Evolutionary conservation across 2,888 invertebrate genomes (phyloP), one percentile per base, ranked within the genome.

Genomic region (Phanerotoma sp.): DNA sequence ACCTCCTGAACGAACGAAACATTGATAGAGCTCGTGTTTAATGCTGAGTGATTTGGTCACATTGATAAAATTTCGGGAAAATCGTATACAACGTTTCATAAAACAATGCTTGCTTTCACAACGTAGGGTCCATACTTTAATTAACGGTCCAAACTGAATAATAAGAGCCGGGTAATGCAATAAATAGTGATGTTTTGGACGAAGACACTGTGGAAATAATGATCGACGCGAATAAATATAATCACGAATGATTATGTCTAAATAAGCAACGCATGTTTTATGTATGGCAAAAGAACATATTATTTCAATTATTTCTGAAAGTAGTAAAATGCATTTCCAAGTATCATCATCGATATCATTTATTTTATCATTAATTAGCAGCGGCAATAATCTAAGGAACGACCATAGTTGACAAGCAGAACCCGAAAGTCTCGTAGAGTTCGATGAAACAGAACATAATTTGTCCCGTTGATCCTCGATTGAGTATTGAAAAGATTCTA

Each of bases 21-120:
- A 48, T 25, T 56, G 61, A 9, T 42, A 49, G 3, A 56, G 46
- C 37, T 61, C 58, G 16, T 61, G 58, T 28, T 58, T 61, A 22
- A 46, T 40, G 45, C 56, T 56, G 3, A 56, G 13, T 16, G 52
- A 51, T 41, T 56, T 56, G 3, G 56, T 58, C 6, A 58, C 35
- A 50, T 58, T 62, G 15, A 55, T 57, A 21, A 57, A 63, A 53
- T 65, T 66, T 32, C 46, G 51, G 0, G 20, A n/a, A 28, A 42
- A 49, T 32, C 56, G 32, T 1, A 54, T 21, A 18, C 47, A 33
- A 47, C 54, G 38, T 56, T 64, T 65, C 28, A 63, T 63, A 51
- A 60, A 64, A 15, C 56, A 25, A 50, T 66, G 64, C 51, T 66
- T 64, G 38, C 60, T 61, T 51, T 64, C 65, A 50, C 60, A 63